Evolutionary conservation across 2,113 vertebrate species (phyloP).

Genomic region (Dicentrarchus labrax): DNA sequence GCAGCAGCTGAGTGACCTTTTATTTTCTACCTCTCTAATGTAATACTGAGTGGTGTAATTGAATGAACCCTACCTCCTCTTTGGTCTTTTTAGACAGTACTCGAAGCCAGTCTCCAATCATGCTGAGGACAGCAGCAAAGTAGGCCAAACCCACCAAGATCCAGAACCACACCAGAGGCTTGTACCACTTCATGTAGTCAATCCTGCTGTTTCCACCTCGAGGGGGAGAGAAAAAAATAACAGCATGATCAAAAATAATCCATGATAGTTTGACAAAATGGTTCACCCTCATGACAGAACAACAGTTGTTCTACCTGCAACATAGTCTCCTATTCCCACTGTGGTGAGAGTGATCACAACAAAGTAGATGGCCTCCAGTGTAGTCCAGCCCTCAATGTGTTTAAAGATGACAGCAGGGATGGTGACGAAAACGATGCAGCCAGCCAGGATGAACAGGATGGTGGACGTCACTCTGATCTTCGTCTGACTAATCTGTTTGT

Average conservation of each 20-base stretch:
- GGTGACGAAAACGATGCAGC: conserved; percentile 96
- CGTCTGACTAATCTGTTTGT: conserved; percentile 97
- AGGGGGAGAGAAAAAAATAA: conserved; percentile 41
- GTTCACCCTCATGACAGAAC: neutral
- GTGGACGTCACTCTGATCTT: conserved; percentile 98
- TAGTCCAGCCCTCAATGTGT: conserved; percentile 94
- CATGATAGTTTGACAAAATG: neutral
- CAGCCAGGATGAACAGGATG: conserved; percentile 95
- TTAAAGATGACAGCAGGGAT: conserved; percentile 97
- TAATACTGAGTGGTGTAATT: conserved; percentile 43
- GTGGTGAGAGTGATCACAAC: conserved; percentile 98
- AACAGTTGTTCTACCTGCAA: conserved; percentile 88
- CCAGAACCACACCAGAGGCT: conserved; percentile 98
- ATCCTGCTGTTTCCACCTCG: conserved; percentile 92
- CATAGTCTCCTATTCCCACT: conserved; percentile 97
- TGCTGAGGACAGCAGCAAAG: conserved; percentile 98
- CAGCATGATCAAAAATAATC: neutral
- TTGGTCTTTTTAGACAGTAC: conserved; percentile 99
- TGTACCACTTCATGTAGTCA: conserved; percentile 95
- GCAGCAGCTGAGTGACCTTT: conserved; percentile 37
- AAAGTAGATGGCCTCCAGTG: conserved; percentile 97
- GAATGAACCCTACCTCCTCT: conserved; percentile 91
- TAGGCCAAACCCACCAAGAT: conserved; percentile 98
- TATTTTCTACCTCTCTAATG: conserved; percentile 36
- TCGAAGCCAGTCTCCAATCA: conserved; percentile 99